Evolutionary conservation across 1,140 invertebrate genomes (phyloP), one percentile per base, ranked within the genome.

Genomic region (Drosophila gunungcola): DNA sequence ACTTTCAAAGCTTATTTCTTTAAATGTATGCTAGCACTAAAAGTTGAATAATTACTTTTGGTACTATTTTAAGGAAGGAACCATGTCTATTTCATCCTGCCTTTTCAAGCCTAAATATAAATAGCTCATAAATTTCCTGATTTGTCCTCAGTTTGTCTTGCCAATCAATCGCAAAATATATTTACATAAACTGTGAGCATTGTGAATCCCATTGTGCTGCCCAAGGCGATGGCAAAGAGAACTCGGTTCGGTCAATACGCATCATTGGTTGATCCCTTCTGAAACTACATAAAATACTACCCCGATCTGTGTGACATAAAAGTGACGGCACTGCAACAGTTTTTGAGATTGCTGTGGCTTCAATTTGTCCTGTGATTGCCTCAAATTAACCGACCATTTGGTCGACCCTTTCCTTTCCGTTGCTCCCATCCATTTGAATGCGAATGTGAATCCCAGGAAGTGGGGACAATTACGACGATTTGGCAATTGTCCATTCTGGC

Each of bases 341-440:
- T 78, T 57, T 62, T 42, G 38, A 63, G 64, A 58, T 73, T 49
- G 39, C 61, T 46, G 58, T 62, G 62, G 70, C 55, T 76, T 79
- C 83, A 64, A 88, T 86, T 86, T 88, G 70, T 62, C 60, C 62
- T 69, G 57, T 86, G 83, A 86, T 86, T 86, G 83, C 83, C 83
- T 69, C 75, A 86, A 86, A 86, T 86, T 86, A 86, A 88, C 79
- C 83, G 83, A 82, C 48, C 68, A 61, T 85, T 85, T 70, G 56
- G 68, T 51, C 53, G 36, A 65, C 55, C 73, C 57, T 69, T 65
- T 46, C 56, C 43, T 69, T 65, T 46, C 56, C 43, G 60, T 4
- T n/a, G 27, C 12, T 45, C 38, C 10, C 7, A 41, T 12, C 34
- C 11, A 42, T 43, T 52, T 25, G 51, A 11, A n/a, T 7, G 21